phyloP scores from a whole-genome alignment of 2,888 invertebrate species.

The Chrysodeixis includens region DNA sequence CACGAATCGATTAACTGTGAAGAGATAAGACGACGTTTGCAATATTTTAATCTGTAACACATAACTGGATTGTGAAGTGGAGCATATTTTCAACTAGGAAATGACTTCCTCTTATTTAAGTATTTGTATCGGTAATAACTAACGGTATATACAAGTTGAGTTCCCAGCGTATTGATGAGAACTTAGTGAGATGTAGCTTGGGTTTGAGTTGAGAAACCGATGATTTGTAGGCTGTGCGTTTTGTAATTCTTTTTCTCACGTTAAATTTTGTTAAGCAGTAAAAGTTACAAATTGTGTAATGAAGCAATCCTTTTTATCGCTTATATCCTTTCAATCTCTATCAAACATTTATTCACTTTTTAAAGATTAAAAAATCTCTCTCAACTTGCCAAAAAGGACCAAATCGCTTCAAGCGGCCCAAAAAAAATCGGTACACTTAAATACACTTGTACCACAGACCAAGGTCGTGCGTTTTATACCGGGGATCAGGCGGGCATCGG shows the following conservation, averaged over 20 bases:
- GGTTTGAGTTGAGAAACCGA: not conserved
- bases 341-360: no score
- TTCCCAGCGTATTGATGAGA: slow-evolving; percentile 1
- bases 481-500: slow-evolving; percentile 37
- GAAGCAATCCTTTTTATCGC: no score
- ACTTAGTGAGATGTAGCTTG: not conserved
- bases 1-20: slow-evolving; percentile 21
- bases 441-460: slow-evolving; percentile 30
- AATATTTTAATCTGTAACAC: slow-evolving; percentile 5
- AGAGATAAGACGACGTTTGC: slow-evolving; percentile 28
- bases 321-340: no score
- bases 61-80: not conserved
- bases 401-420: not conserved
- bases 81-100: slow-evolving; percentile 5
- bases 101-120: slow-evolving; percentile 6
- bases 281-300: not conserved
- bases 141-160: not conserved
- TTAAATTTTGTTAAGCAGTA: not conserved
- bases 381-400: not conserved
- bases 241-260: not conserved
- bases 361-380: no score
- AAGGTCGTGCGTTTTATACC: slow-evolving; percentile 59
- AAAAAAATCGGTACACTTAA: slow-evolving; percentile 11
- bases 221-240: not conserved
- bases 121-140: not conserved